phyloP scores from a whole-genome alignment of 2,888 invertebrate genomes.

The Plagodis dolabraria region DNA sequence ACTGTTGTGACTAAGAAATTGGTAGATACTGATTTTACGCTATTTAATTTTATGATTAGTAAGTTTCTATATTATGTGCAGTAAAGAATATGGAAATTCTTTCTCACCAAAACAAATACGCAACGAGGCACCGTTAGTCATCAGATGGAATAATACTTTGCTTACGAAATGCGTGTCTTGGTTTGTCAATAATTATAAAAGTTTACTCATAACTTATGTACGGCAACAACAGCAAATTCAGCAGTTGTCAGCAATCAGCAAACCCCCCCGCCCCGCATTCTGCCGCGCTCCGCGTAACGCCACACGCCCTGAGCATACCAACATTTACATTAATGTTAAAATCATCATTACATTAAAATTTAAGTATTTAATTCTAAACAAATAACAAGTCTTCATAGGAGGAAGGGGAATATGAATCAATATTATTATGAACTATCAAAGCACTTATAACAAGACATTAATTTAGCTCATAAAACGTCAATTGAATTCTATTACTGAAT shows the following conservation, averaged over 20 bases:
- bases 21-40: not conserved
- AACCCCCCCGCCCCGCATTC: constrained; percentile 74
- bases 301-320: constrained; percentile 83
- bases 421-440: not conserved
- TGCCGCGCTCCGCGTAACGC: constrained; percentile 78
- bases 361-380: constrained; percentile 23
- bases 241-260: constrained; percentile 83
- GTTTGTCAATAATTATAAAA: constrained; percentile 79
- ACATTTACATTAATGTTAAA: constrained; percentile 75
- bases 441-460: too few species aligned
- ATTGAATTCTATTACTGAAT: too few species aligned
- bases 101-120: constrained; percentile 13
- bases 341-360: constrained; percentile 36
- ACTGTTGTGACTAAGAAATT: not conserved
- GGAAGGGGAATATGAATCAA: not conserved
- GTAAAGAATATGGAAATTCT: not conserved
- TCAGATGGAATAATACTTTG: constrained; percentile 42
- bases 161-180: constrained; percentile 67
- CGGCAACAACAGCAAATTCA: constrained; percentile 82
- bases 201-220: constrained; percentile 83
- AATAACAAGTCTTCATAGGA: constrained; percentile 22
- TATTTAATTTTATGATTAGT: not conserved
- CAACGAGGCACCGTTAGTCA: constrained; percentile 25
- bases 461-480: too few species aligned
- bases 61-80: not conserved